These are phyloP conservation scores for Diadophis punctatus DNA, from an alignment of 2,113 vertebrate genomes.

Conservation along the genomic window DNA sequence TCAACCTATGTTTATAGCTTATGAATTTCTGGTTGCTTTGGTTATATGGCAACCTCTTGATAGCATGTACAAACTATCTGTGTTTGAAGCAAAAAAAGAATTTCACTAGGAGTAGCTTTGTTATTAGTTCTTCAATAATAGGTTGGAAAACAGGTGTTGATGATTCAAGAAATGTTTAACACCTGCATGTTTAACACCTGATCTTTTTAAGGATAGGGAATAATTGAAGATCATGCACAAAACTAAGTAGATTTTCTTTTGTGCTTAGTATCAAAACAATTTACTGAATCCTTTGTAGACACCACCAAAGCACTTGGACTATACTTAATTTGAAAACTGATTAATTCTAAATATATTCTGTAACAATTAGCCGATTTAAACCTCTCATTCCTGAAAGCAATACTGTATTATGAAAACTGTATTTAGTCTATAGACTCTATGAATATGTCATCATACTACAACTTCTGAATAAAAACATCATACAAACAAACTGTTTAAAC, in stretches of 20 bases:
- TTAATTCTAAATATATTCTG: not conserved
- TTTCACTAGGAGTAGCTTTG: not conserved
- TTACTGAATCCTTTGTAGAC: not conserved
- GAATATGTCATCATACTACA: not conserved
- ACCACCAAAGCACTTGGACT: not conserved
- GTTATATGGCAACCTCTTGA: not conserved
- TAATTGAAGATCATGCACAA: not conserved
- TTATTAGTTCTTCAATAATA: not conserved
- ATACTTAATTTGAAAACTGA: not conserved
- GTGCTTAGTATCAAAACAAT: not conserved
- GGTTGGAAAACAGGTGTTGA: not conserved
- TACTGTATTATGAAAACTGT: not conserved
- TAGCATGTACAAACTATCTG: not conserved
- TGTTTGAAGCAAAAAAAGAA: slow-evolving; percentile 1
- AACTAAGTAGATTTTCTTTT: not conserved
- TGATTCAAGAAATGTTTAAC: not conserved
- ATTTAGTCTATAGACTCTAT: not conserved
- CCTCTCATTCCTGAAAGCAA: not conserved
- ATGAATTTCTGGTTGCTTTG: not conserved
- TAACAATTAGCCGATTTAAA: not conserved
- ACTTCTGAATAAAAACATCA: not conserved
- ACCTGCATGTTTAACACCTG: not conserved
- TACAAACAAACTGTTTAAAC: not conserved
- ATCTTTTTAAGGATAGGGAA: not conserved
- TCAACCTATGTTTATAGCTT: not conserved